Conservation (phyloP, 2,113 vertebrate species). For the Corythaixoides concolor region DNA sequence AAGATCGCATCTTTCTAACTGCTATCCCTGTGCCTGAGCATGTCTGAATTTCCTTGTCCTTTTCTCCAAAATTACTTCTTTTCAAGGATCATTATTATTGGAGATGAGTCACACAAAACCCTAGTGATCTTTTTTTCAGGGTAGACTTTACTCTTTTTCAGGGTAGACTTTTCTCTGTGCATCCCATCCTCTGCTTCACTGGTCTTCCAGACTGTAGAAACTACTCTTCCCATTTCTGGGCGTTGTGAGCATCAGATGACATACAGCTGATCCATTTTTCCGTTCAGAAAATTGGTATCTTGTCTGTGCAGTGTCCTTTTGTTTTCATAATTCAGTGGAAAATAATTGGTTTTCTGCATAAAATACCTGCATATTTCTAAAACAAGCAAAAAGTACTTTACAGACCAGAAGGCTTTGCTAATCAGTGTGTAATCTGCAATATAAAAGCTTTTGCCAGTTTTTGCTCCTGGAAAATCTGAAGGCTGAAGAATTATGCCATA, state of each 20-base stretch:
- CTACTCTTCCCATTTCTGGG: not conserved
- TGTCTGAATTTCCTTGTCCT: not conserved
- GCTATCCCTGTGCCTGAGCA: no score
- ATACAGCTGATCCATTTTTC: not conserved
- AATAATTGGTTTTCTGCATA: not conserved
- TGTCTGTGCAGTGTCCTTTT: not conserved
- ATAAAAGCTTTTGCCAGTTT: not conserved
- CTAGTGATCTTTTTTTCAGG: not conserved
- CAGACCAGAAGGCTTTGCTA: not conserved
- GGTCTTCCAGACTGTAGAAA: not conserved
- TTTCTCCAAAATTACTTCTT: no score
- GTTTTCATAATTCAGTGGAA: not conserved
- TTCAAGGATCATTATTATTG: not conserved
- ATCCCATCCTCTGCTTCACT: not conserved
- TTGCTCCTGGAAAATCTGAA: conserved; percentile 7
- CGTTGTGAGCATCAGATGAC: not conserved
- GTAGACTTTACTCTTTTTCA: no score
- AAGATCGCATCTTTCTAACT: not conserved
- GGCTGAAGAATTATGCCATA: not conserved
- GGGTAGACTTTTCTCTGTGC: no score
- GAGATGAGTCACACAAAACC: not conserved
- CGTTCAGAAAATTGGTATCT: not conserved
- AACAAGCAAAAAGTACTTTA: not conserved
- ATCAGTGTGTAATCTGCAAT: not conserved
- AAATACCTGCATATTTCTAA: not conserved